Base-by-base conservation (phyloP, 2,113 vertebrate species). In the Seriola rivoliana region DNA sequence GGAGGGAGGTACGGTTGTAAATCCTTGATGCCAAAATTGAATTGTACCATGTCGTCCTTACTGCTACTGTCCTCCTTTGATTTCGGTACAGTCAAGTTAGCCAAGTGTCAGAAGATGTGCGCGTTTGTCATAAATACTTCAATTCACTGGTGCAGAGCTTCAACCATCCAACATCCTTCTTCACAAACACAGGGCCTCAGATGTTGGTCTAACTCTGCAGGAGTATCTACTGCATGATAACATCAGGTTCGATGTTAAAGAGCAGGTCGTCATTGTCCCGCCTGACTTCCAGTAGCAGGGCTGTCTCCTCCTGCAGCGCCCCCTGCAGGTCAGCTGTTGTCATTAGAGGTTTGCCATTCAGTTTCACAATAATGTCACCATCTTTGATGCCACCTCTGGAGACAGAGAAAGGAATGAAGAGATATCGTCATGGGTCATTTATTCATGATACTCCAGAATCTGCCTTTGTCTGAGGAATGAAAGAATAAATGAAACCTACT, bases 191-290 rank as follows among this genome's bases (percentile, higher is more conserved):
- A 36, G 46, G 55, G 62, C 34, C 44, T 62, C 32, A 36, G 16
- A 72, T 52, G 44, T 52, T 16, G 57, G 11, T 50, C 17, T 3
- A 16, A 10, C 63, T 66, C 69, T 29, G 25, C 63, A 42, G 4
- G n/a, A 44, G 46, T 42, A 11, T 85, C 71, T 94, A 96, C 86
- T 97, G 97, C 96, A 97, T 95, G 59, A 98, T 96, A 74, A 98
- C 76, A 58, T 98, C 96, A 14, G 98, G 97, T 9, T 96, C 94
- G 62, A 99, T 97, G 90, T 97, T 98, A 91, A 99, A 99, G 23
- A 99, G 95, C 29, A 99, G 93, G 88, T 99, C 97, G 3, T 99
- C 98, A 0, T 98, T 98, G 65, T 96, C 97, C 34, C 98, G 92
- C 79, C 96, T 95, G 36, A 98, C 96, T 92, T 99, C 97, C 90